These are phyloP conservation scores for Thereuonema tuberculata DNA, from an alignment of 1,140 invertebrate species.

Conservation along the genomic window DNA sequence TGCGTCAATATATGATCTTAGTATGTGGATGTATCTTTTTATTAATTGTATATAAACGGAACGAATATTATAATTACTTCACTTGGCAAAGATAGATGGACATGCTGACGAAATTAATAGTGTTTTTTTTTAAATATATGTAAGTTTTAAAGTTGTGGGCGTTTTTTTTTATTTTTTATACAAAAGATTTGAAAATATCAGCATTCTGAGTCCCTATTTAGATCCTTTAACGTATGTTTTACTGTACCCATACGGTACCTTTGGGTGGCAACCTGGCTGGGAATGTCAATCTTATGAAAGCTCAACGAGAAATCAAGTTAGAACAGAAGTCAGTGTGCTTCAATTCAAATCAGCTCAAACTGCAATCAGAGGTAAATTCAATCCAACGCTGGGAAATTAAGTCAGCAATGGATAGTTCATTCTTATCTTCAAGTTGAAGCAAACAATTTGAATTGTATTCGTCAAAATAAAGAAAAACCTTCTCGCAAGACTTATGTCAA, in stretches of 20 bases:
- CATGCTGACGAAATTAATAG: too few relatives aligned
- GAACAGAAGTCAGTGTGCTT: neutral
- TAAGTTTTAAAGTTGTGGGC: too few relatives aligned
- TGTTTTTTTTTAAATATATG: too few relatives aligned
- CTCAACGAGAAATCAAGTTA: neutral
- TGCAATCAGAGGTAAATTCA: neutral
- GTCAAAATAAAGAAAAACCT: conserved; percentile 33
- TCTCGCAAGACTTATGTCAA: conserved; percentile 34
- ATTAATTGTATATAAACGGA: too few relatives aligned
- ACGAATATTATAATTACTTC: too few relatives aligned
- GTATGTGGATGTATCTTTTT: too few relatives aligned
- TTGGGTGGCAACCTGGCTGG: neutral
- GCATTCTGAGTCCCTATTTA: neutral
- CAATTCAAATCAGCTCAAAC: neutral
- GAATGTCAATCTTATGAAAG: neutral
- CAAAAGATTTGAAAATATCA: neutral
- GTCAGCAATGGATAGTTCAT: conserved; percentile 32
- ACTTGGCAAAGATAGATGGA: too few relatives aligned
- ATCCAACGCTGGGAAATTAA: neutral
- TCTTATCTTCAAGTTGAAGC: conserved; percentile 38
- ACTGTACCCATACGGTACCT: neutral
- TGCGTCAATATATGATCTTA: too few relatives aligned
- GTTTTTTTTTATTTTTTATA: too few relatives aligned
- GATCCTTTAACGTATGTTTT: neutral
- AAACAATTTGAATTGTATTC: conserved; percentile 29